Evolutionary conservation across 2,888 invertebrate genomes (phyloP).

Genomic region (Ommatoiulus sabulosus): DNA sequence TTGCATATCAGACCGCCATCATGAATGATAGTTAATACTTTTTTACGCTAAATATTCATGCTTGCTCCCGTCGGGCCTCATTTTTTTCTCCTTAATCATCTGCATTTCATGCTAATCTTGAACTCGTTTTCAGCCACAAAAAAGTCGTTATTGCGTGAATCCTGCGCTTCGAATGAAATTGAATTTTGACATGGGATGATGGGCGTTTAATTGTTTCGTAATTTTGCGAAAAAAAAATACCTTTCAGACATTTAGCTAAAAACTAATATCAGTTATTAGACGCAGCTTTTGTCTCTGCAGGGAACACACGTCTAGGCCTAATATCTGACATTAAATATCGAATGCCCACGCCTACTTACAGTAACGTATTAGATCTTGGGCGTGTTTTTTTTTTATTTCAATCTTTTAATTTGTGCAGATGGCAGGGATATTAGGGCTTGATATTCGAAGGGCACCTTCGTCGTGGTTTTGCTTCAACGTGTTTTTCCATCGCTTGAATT

Average conservation of each 20-base stretch:
- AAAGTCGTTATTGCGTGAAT: not conserved
- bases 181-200: not conserved
- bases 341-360: not conserved
- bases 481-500: not conserved
- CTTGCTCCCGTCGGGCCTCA: not conserved
- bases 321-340: slow-evolving; percentile 14
- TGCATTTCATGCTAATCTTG: not conserved
- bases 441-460: not conserved
- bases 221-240: not conserved
- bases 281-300: not conserved
- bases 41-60: not conserved
- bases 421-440: not conserved
- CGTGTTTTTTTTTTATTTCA: not conserved
- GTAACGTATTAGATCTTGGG: no score
- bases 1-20: no score
- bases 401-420: no score
- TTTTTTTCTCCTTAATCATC: not conserved
- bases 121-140: not conserved
- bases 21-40: no score
- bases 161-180: not conserved
- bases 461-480: not conserved
- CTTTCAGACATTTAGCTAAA: not conserved
- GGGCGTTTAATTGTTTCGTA: slow-evolving; percentile 5
- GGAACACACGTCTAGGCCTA: not conserved
- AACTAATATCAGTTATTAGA: no score